These are phyloP conservation scores for Crambe crambe DNA, from an alignment of 37 sponge, comb jelly and placozoan species.

Conservation along the genomic window DNA sequence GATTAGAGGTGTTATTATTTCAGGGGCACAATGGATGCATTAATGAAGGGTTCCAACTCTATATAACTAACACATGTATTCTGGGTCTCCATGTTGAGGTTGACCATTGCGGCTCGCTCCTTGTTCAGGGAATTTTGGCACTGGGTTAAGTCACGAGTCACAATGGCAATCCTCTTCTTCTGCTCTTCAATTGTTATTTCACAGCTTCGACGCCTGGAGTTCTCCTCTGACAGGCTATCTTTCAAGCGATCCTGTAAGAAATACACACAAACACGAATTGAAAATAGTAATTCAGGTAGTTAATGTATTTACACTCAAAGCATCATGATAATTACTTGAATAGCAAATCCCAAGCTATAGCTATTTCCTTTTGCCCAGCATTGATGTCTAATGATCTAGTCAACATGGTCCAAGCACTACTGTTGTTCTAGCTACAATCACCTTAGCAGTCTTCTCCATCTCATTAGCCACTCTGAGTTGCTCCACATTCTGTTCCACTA, in stretches of 20 bases:
- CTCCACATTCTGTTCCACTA: constrained; percentile 9
- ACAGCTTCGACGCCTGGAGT: neutral
- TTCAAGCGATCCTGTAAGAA: neutral
- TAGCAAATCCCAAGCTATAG: too few relatives aligned
- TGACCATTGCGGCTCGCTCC: neutral
- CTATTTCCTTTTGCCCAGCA: too few relatives aligned
- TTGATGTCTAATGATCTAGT: neutral
- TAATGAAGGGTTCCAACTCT: too few relatives aligned
- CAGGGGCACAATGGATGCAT: too few relatives aligned
- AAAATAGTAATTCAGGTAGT: too few relatives aligned
- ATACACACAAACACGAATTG: too few relatives aligned
- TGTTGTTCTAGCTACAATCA: neutral
- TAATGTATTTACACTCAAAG: too few relatives aligned
- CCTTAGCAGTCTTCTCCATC: neutral
- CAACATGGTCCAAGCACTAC: neutral
- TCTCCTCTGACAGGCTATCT: neutral
- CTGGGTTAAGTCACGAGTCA: neutral
- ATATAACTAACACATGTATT: neutral
- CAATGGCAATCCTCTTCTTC: neutral
- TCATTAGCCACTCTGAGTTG: neutral
- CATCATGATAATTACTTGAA: too few relatives aligned
- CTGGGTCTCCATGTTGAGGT: neutral
- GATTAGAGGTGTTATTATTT: too few relatives aligned
- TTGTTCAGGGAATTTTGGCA: neutral
- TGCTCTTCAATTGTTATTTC: neutral